Percentiles rank a stretch among this genome's conserved stretches.
Conservation (phyloP, 2,888 invertebrate genomes). For the Liopterus haemorrhoidalis region DNA sequence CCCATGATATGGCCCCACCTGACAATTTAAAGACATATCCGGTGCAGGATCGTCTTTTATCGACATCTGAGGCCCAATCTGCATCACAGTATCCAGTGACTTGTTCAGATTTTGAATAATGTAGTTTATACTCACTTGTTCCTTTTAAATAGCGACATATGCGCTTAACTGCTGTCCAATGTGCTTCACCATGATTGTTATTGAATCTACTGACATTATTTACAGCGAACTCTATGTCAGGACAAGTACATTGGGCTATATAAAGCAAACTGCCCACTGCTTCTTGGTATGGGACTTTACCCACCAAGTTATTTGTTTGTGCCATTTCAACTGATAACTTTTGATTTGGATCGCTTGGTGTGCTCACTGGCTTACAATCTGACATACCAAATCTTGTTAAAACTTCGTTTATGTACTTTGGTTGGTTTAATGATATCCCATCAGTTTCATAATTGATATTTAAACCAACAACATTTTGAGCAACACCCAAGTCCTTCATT, state of each 20-base stretch:
- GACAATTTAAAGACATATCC: conserved; percentile 2
- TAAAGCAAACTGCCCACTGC: conserved; percentile 8
- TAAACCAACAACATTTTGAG: conserved; percentile 14
- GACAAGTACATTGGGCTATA: conserved; percentile 1
- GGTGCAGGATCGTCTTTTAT: conserved; percentile 5
- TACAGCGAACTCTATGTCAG: conserved; percentile 6
- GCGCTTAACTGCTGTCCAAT: conserved; percentile 11
- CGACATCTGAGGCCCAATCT: conserved; percentile 8
- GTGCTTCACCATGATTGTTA: conserved; percentile 5
- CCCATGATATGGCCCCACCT: conserved; percentile 8
- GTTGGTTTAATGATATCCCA: conserved; percentile 15
- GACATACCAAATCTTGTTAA: conserved; percentile 15
- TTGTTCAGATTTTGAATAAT: conserved; percentile 7
- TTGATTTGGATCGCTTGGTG: conserved; percentile 7
- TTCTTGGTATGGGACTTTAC: conserved; percentile 9
- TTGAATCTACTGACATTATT: conserved; percentile 1
- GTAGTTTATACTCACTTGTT: conserved; percentile 9
- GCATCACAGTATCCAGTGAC: conserved; percentile 10
- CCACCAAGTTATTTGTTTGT: background rate
- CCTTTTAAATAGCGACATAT: conserved; percentile 13
- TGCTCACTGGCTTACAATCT: conserved; percentile 9
- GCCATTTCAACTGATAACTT: conserved; percentile 2
- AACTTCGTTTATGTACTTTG: conserved; percentile 18
- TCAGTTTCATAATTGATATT: conserved; percentile 7
- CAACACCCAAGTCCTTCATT: conserved; percentile 20